Evolutionary conservation across 2,113 vertebrate species (phyloP).

Genomic region (Myrmecophaga tridactyla): DNA sequence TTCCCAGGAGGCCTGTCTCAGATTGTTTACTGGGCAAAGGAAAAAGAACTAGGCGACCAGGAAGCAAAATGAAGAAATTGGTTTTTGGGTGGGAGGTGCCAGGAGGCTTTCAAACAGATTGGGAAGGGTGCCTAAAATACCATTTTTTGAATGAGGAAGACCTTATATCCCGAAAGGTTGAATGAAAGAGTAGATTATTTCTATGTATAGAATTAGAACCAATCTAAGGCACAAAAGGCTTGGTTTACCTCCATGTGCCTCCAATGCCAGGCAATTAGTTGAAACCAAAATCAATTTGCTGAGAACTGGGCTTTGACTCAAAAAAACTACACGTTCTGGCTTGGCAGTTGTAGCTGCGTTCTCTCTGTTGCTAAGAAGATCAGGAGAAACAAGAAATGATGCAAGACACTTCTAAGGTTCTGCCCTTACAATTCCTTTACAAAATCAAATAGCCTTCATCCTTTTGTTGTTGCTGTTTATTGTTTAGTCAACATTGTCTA

Average conservation of each 20-base stretch:
- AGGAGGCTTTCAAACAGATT: background rate
- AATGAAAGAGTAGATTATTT: background rate
- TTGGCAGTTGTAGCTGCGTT: background rate
- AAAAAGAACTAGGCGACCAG: background rate
- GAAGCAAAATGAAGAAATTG: background rate
- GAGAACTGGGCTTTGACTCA: constrained; percentile 43
- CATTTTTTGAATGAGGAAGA: background rate
- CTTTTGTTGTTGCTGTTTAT: background rate
- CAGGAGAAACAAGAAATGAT: background rate
- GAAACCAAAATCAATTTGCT: constrained; percentile 56
- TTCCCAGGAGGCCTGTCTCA: background rate
- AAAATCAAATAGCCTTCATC: background rate
- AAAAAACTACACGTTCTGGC: background rate
- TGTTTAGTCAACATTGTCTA: background rate
- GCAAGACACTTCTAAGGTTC: background rate
- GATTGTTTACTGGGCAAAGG: background rate
- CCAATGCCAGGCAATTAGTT: constrained; percentile 25
- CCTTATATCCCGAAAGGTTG: background rate
- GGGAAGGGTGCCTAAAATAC: background rate
- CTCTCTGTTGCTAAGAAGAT: constrained; percentile 8
- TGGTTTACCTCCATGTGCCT: constrained; percentile 10
- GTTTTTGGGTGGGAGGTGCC: background rate
- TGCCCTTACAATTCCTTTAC: background rate
- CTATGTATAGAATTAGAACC: background rate
- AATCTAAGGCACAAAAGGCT: background rate